These are phyloP conservation scores for Chrysaora quinquecirrha DNA, from an alignment of 30 jellyfish, hydroid and myxozoan species.

Conservation along the genomic window DNA sequence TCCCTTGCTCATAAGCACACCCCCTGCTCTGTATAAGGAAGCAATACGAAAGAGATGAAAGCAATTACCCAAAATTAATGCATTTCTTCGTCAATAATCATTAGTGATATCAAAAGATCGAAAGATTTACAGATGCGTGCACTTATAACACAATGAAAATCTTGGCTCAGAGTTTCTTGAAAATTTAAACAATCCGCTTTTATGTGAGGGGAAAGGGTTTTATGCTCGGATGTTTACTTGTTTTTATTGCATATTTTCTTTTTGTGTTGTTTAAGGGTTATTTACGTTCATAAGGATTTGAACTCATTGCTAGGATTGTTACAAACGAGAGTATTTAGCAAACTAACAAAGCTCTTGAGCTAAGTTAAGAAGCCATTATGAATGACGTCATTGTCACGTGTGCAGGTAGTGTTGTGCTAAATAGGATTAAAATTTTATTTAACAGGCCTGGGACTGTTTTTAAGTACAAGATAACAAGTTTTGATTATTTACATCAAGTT, in stretches of 20 bases:
- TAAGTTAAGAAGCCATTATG: not conserved
- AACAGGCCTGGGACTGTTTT: not conserved
- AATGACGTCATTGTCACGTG: not conserved
- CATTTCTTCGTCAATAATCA: no score
- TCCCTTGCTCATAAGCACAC: not conserved
- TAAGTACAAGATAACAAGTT: not conserved
- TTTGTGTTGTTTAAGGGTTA: not conserved
- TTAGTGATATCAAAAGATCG: not conserved
- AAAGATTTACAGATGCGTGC: not conserved
- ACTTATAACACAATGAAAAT: not conserved
- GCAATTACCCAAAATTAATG: not conserved
- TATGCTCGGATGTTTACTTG: not conserved
- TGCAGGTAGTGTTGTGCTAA: not conserved
- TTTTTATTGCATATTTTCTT: not conserved
- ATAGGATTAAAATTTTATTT: not conserved
- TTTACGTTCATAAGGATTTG: not conserved
- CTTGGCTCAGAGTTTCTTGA: not conserved
- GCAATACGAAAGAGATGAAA: not conserved
- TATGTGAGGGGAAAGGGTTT: not conserved
- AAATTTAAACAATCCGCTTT: not conserved
- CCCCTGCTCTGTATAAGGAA: conserved; percentile 3
- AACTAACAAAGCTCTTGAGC: not conserved
- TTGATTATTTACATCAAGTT: not conserved
- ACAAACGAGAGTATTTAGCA: not conserved
- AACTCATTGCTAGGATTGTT: not conserved